Percentiles rank a stretch among this genome's conserved stretches.
Conservation (phyloP, 2,113 vertebrate genomes). For the Verasper variegatus region DNA sequence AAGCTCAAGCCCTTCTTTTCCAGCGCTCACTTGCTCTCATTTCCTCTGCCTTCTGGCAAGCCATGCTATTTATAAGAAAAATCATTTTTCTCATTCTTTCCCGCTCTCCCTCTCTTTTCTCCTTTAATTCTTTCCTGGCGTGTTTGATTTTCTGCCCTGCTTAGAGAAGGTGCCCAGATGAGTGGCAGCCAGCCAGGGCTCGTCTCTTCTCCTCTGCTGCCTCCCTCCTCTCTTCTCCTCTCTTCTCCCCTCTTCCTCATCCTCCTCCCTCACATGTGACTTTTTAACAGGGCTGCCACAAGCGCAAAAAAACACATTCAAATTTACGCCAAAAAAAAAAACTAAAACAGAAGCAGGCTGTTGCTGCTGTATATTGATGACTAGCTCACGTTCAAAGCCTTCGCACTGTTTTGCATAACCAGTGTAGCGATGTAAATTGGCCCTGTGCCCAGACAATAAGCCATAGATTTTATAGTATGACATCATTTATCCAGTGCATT, state of each 20-base stretch:
- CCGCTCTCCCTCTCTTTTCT: slow-evolving; percentile 58
- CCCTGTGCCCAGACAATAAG: slow-evolving; percentile 69
- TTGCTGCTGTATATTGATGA: slow-evolving; percentile 41
- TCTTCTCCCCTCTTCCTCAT: slow-evolving; percentile 7
- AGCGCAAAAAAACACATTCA: slow-evolving; percentile 37
- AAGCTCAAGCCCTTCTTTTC: slow-evolving; percentile 85
- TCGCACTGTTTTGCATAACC: slow-evolving; percentile 62
- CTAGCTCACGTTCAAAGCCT: slow-evolving; percentile 37
- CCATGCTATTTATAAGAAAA: slow-evolving; percentile 87
- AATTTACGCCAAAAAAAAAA: slow-evolving; percentile 48
- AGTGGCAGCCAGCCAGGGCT: slow-evolving; percentile 84
- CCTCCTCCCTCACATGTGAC: slow-evolving; percentile 59
- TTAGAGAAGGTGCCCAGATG: slow-evolving; percentile 86
- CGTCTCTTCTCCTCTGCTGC: slow-evolving; percentile 52
- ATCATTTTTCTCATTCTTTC: slow-evolving; percentile 79
- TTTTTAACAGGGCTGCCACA: slow-evolving; percentile 53
- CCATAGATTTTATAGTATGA: slow-evolving; percentile 69
- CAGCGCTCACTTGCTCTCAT: slow-evolving; percentile 84
- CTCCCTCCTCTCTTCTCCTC: slow-evolving; percentile 12
- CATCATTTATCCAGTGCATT: slow-evolving; percentile 74
- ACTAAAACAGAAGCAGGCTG: slow-evolving; percentile 11
- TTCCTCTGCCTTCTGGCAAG: slow-evolving; percentile 88
- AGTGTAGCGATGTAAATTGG: slow-evolving; percentile 60
- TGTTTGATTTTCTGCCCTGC: slow-evolving; percentile 87
- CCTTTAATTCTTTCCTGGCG: slow-evolving; percentile 84